These are phyloP conservation scores for Chymomyza fuscimana DNA, from an alignment of 2,888 invertebrate species.

Conservation along the genomic window DNA sequence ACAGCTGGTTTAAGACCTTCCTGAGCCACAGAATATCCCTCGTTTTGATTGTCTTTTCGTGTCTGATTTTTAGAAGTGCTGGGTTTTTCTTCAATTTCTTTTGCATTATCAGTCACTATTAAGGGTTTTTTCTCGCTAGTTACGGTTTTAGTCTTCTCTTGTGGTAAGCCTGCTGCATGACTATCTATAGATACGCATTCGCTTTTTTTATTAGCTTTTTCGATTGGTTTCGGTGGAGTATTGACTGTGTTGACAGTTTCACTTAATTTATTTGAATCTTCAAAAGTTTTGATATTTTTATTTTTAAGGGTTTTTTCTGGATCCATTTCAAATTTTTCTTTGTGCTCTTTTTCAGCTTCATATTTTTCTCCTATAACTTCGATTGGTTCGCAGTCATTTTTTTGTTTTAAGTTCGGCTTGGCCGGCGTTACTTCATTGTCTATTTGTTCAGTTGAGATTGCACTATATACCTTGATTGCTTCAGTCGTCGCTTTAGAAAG, in stretches of 20 bases:
- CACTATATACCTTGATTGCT: conserved; percentile 14
- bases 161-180: not conserved
- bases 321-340: not conserved
- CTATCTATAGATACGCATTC: not conserved
- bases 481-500: not conserved
- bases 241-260: conserved; percentile 9
- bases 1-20: not conserved
- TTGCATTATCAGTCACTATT: not conserved
- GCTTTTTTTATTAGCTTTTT: not conserved
- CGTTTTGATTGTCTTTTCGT: conserved; percentile 14
- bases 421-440: not conserved
- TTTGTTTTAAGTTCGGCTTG: not conserved
- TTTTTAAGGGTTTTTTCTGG: not conserved
- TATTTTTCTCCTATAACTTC: not conserved
- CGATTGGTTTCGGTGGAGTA: not conserved
- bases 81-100: conserved; percentile 18
- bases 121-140: not conserved
- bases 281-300: not conserved
- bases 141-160: not conserved
- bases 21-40: not conserved
- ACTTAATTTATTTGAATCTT: not conserved
- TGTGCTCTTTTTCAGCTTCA: conserved; percentile 9
- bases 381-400: not conserved
- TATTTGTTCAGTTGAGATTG: conserved; percentile 42
- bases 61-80: conserved; percentile 33